These are phyloP conservation scores for Apostichopus leukothele DNA, from an alignment of 53 echinoderm and acorn worm species.

Conservation along the genomic window DNA sequence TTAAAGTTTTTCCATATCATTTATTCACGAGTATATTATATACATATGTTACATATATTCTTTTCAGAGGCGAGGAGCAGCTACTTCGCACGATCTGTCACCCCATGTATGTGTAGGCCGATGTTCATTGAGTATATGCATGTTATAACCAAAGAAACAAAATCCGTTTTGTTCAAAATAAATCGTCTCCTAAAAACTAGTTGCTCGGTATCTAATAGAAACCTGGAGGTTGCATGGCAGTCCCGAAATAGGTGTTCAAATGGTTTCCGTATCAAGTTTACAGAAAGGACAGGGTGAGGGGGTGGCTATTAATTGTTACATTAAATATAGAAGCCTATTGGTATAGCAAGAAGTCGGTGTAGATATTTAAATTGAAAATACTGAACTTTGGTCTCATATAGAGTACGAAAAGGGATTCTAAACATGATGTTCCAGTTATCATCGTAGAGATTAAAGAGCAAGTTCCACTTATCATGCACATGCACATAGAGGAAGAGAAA, in stretches of 20 bases:
- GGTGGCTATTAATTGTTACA: not conserved
- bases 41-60: too few species aligned
- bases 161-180: too few species aligned
- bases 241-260: slow-evolving; percentile 1
- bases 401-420: not conserved
- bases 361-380: not conserved
- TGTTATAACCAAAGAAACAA: too few species aligned
- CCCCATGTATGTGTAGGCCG: too few species aligned
- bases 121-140: too few species aligned
- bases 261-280: too few species aligned
- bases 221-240: not conserved
- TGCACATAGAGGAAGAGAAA: not conserved
- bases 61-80: too few species aligned
- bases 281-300: not conserved
- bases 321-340: not conserved
- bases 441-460: not conserved
- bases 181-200: not conserved
- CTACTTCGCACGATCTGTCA: too few species aligned
- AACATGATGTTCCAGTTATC: not conserved
- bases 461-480: not conserved
- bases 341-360: not conserved
- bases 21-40: too few species aligned
- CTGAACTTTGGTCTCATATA: not conserved
- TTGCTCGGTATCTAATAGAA: slow-evolving; percentile 9
- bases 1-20: too few species aligned